Base-by-base conservation (phyloP, 2,797 vertebrate genomes). In the Muscicapa comitata region DNA sequence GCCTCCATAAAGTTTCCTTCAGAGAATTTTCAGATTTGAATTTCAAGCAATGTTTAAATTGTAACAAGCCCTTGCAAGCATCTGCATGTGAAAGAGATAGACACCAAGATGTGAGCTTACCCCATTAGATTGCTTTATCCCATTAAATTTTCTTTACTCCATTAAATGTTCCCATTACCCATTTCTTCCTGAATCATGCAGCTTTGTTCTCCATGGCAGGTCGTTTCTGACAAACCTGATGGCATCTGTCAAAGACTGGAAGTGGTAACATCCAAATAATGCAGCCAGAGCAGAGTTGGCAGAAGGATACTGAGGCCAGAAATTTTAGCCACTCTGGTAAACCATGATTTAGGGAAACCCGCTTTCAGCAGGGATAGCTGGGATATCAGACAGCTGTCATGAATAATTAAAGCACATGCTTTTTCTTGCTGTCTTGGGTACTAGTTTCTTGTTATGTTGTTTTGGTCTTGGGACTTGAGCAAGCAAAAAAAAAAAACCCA, bases 61-160 rank as follows among this genome's bases (percentile, higher is more conserved):
- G 19, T 7, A 61, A 4, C 3, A 16, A 40, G 54, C 2, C 0
- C 45, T 83, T 16, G 2, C 42, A 62, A 57, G 21, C n/a, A 25
- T 47, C 29, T 9, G 2, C 40, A 38, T 1, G 0, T 75, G 50
- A 80, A 88, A 61, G 26, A 85, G 45, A 21, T 0, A 6, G 13
- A 33, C 20, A 17, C 11, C 0, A 2, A 57, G 16, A 33, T 55
- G 17, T 0, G 0, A 63, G 8, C 5, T 67, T 50, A 11, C 43
- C 38, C 38, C 13, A 9, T 59, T 38, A 33, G 21, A 68, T 61
- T 88, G 29, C 2, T 80, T 90, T 88, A 29, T 47, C 73, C 42
- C 12, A 21, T 42, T 76, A 28, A 42, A 74, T 62, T 74, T 92
- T 7, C 3, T 73, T 82, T 87, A 43, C n/a, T 74, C 17, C 7